phyloP scores from a whole-genome alignment of 1,140 invertebrate species.

The Drosophila neocordata region DNA sequence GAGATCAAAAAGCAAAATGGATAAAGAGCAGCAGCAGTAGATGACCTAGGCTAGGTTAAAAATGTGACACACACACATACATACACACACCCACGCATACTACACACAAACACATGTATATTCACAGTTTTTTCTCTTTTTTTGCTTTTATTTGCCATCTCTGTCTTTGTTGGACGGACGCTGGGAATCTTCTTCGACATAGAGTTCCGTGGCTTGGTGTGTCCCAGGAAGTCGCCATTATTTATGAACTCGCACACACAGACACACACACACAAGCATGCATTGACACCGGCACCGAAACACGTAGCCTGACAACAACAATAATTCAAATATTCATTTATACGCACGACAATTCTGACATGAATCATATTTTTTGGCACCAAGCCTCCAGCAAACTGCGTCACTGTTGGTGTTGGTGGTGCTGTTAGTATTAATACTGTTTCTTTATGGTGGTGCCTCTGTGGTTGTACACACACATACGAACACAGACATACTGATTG shows the following conservation, averaged over 20 bases:
- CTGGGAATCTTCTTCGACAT: slow-evolving; percentile 22
- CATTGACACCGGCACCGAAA: slow-evolving; percentile 26
- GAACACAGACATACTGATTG: background rate
- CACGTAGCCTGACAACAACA: slow-evolving; percentile 61
- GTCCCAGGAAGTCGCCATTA: slow-evolving; percentile 56
- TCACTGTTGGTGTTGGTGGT: background rate
- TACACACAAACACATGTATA: no score
- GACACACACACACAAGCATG: slow-evolving; percentile 18
- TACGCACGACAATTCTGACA: slow-evolving; percentile 66
- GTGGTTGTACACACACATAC: background rate
- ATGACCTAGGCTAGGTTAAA: slow-evolving; percentile 12
- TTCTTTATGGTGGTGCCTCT: background rate
- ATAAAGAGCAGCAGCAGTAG: slow-evolving; percentile 9
- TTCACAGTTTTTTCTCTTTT: slow-evolving; percentile 13
- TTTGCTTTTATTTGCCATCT: background rate
- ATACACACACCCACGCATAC: background rate
- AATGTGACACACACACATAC: slow-evolving; percentile 28
- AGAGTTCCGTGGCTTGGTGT: slow-evolving; percentile 32
- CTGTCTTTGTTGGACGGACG: slow-evolving; percentile 20
- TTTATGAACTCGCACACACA: slow-evolving; percentile 53
- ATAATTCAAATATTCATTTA: slow-evolving; percentile 69
- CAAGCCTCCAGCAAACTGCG: slow-evolving; percentile 43
- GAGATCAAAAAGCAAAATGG: background rate
- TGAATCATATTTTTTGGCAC: slow-evolving; percentile 64
- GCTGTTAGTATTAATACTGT: background rate